Evolutionary conservation across 92 coral and sea anemone genomes (phyloP), one percentile per base, ranked within the genome.

Genomic region (Actinernus sp.): DNA sequence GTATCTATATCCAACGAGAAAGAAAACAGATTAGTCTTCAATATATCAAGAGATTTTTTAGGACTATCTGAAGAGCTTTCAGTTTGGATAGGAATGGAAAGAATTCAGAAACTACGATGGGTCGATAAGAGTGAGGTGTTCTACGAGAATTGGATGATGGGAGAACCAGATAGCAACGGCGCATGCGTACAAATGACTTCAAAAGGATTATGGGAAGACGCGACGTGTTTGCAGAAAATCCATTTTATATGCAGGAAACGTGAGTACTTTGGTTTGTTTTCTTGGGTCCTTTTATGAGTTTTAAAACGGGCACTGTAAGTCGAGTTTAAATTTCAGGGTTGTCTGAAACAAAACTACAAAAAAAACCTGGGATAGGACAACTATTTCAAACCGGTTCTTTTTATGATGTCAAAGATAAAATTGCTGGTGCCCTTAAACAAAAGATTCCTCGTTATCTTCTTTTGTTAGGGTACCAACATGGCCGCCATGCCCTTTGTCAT

Each of bases 161-260:
- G 96, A 11, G 92, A 95, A 51, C 99, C 97, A 2, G 89, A 85
- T 54, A 49, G 59, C 39, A 73, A 82, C 40, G 93, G 99, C 64
- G 93, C 93, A 79, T 95, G 99, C 85, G 96, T 84, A n/a, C 88
- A 76, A 69, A 95, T 95, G 97, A 61, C 86, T 31, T 51, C 58
- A 27, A 60, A 61, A 17, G 99, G 97, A 25, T 56, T 73, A 60
- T 95, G 99, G 99, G 76, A 74, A 57, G 95, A 95, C 41, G 53
- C 83, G 22, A 61, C 93, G 16, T 95, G 99, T 69, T 60, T 47
- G 7, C 88, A 91, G 27, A 74, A 58, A 25, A 65, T 87, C 25
- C 68, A 77, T n/a, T 95, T 79, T 49, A 81, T 95, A 45, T 95
- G 99, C 41, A 89, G 81, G 62, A 85, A 79, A 81, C 82, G 99